Percentiles rank a stretch among this genome's conserved stretches.
These are phyloP conservation scores for Dolichoris vasculosae DNA, from an alignment of 1,140 invertebrate species.

Conservation along the genomic window DNA sequence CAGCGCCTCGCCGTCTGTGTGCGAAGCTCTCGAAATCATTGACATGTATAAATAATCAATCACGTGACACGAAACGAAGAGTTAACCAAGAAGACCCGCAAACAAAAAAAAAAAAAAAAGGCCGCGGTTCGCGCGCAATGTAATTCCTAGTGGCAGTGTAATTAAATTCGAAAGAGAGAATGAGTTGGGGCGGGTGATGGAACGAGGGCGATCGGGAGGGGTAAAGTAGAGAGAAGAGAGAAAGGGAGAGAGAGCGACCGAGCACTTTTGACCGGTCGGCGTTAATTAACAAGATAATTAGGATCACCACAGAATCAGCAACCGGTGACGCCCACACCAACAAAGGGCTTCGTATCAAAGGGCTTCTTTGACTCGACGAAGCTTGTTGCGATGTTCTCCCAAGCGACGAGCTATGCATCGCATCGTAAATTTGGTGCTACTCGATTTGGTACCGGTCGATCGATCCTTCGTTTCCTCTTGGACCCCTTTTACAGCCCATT, in stretches of 20 bases:
- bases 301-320: constrained; percentile 32
- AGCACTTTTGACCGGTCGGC: constrained; percentile 55
- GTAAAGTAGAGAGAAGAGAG: too few species aligned
- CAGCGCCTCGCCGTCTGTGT: neutral
- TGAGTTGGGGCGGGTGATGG: neutral
- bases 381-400: neutral
- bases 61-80: neutral
- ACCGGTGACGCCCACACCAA: neutral
- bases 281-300: constrained; percentile 58
- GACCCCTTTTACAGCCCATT: neutral
- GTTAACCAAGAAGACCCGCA: neutral
- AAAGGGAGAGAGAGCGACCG: neutral
- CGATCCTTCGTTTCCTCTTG: too few species aligned
- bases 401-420: neutral
- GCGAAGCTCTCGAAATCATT: neutral
- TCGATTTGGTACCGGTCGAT: neutral
- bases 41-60: constrained; percentile 1
- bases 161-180: neutral
- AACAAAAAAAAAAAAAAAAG: too few species aligned
- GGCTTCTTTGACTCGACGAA: constrained; percentile 15
- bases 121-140: too few species aligned
- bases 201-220: too few species aligned
- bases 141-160: neutral
- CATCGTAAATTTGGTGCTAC: constrained; percentile 1
- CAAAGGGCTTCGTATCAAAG: constrained; percentile 23